Evolutionary conservation across 2,888 invertebrate genomes (phyloP).

Genomic region (Caenorhabditis sp.): DNA sequence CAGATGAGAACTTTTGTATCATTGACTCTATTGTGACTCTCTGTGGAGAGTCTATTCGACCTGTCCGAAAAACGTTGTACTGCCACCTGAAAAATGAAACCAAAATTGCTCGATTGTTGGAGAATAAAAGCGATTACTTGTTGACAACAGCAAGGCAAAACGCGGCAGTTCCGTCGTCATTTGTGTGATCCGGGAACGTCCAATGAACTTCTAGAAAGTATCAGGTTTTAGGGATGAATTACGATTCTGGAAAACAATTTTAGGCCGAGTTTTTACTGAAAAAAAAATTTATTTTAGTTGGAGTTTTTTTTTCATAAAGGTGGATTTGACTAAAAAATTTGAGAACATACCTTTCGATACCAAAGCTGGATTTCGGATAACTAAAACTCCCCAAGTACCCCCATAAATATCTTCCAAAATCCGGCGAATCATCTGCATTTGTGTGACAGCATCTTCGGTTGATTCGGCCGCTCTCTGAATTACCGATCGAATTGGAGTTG

Average conservation of each 20-base stretch:
- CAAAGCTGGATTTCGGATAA: constrained; percentile 60
- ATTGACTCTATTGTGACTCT: constrained; percentile 66
- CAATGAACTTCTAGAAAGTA: constrained; percentile 61
- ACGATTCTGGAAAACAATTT: too few species aligned
- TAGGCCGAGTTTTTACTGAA: too few species aligned
- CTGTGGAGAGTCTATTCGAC: constrained; percentile 60
- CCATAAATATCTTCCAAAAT: constrained; percentile 69
- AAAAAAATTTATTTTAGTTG: too few species aligned
- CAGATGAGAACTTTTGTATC: constrained; percentile 43
- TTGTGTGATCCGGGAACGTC: constrained; percentile 68
- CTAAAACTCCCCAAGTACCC: constrained; percentile 69
- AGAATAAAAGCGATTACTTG: constrained; percentile 9
- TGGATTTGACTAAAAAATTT: too few species aligned
- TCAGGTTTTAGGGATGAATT: not conserved
- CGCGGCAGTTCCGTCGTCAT: constrained; percentile 64
- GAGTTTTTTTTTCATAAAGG: too few species aligned
- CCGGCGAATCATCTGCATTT: constrained; percentile 67
- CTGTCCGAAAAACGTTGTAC: constrained; percentile 70
- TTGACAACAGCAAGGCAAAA: constrained; percentile 66
- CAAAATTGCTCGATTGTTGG: not conserved
- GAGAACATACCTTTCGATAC: constrained; percentile 59
- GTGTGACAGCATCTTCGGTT: constrained; percentile 53
- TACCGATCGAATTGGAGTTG: constrained; percentile 56
- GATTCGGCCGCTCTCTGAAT: constrained; percentile 58
- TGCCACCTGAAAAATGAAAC: constrained; percentile 55